Conservation (phyloP, 2,797 vertebrate genomes). For the Alca torda region DNA sequence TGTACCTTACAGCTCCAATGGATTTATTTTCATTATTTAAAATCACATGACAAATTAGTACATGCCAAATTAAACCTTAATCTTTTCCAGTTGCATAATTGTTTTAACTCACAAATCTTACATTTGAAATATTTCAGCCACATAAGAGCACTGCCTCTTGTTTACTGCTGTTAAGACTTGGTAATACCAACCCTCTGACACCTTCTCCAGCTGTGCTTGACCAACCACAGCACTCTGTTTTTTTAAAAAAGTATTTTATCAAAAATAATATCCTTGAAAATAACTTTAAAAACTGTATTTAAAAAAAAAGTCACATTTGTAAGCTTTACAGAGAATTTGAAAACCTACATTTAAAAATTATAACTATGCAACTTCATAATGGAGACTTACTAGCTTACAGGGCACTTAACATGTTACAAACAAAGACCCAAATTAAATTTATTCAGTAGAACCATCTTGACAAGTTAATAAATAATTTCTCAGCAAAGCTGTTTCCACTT, state of each 20-base stretch:
- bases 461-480: not conserved
- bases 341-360: not conserved
- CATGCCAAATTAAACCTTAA: not conserved
- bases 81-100: not conserved
- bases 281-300: not conserved
- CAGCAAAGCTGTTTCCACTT: not conserved
- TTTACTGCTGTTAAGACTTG: not conserved
- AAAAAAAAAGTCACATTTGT: not conserved
- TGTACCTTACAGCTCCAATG: not conserved
- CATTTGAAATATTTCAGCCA: not conserved
- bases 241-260: not conserved
- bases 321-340: not conserved
- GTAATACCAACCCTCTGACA: not conserved
- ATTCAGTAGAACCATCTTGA: not conserved
- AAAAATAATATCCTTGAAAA: not conserved
- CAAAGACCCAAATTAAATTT: not conserved
- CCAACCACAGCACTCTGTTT: rapidly evolving
- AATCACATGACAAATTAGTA: not conserved
- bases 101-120: not conserved
- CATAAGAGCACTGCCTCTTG: not conserved
- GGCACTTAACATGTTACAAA: not conserved
- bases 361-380: not conserved
- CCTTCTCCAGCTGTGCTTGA: not conserved
- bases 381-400: not conserved
- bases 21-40: not conserved